Conservation (phyloP, 2,797 vertebrate species). For the Nannoperca obscura region DNA sequence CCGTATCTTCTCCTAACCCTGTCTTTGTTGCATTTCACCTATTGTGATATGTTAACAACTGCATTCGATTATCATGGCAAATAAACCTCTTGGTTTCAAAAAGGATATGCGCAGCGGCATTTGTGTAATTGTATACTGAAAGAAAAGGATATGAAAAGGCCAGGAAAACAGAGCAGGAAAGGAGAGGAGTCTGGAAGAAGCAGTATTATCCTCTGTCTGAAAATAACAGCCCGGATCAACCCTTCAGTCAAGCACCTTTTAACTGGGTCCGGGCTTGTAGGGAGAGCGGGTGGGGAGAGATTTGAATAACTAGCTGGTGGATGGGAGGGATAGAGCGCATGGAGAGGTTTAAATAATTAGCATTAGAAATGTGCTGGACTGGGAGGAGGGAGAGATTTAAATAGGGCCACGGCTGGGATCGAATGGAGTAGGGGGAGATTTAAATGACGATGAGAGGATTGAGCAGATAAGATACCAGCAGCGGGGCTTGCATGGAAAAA, state of each 20-base stretch:
- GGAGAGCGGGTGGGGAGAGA: constrained; percentile 70
- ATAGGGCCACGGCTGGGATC: constrained; percentile 76
- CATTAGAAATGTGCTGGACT: constrained; percentile 83
- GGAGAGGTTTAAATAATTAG: constrained; percentile 85
- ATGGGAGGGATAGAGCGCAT: constrained; percentile 73
- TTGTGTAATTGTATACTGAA: constrained; percentile 63
- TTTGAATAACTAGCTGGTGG: constrained; percentile 83
- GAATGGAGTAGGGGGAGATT: constrained; percentile 80
- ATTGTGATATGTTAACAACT: constrained; percentile 38
- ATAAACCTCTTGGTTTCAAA: constrained; percentile 63
- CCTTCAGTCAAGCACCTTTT: constrained; percentile 81
- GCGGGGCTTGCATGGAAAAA: constrained; percentile 66
- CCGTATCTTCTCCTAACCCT: constrained; percentile 5
- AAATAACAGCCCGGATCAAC: constrained; percentile 74
- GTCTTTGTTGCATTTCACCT: constrained; percentile 30
- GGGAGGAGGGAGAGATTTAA: constrained; percentile 81
- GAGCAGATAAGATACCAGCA: constrained; percentile 78
- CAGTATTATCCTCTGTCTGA: constrained; percentile 61
- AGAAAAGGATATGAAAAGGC: constrained; percentile 39
- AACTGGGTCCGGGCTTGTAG: constrained; percentile 70
- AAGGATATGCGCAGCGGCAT: constrained; percentile 40
- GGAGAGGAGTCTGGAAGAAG: constrained; percentile 61
- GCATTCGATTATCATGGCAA: constrained; percentile 44
- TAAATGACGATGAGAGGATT: constrained; percentile 84
- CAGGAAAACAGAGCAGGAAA: constrained; percentile 49